Evolutionary conservation across 2,888 invertebrate species (phyloP).

Genomic region (Parnassius glacialis): DNA sequence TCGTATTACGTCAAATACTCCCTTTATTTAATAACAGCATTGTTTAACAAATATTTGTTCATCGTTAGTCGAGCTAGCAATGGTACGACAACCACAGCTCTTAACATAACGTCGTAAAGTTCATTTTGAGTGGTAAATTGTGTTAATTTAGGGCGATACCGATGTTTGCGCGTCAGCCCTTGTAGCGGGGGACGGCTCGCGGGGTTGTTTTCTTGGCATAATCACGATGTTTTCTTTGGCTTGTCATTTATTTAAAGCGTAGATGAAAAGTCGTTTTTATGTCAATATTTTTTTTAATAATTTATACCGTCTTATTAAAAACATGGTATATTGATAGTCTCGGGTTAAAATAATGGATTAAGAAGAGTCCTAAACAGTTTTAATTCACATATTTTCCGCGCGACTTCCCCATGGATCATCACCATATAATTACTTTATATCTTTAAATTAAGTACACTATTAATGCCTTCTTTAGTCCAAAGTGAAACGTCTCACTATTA

Average conservation of each 20-base stretch:
- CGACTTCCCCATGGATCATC: no score
- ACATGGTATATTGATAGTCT: no score
- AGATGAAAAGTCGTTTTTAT: background rate
- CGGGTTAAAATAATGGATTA: no score
- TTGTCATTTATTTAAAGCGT: background rate
- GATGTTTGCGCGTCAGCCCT: slow-evolving; percentile 6
- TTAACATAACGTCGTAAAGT: slow-evolving; percentile 22
- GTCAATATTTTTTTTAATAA: no score
- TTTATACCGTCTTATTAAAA: no score
- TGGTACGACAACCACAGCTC: background rate
- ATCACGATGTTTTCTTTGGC: slow-evolving; percentile 14
- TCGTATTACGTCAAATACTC: slow-evolving; percentile 40
- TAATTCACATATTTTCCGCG: no score
- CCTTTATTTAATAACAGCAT: slow-evolving; percentile 53
- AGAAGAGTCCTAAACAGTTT: no score
- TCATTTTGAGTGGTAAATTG: slow-evolving; percentile 21
- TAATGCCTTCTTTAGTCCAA: no score
- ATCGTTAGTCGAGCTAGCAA: slow-evolving; percentile 48
- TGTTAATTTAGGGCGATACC: slow-evolving; percentile 20
- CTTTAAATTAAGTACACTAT: no score
- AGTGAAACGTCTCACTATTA: no score
- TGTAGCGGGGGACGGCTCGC: background rate
- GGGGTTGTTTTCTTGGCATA: slow-evolving; percentile 17
- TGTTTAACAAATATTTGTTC: slow-evolving; percentile 60
- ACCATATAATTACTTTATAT: no score